A percentile compares a stretch with the other conserved stretches of the same genome.
Evolutionary conservation across 2,113 vertebrate genomes (phyloP).

Genomic region (Butorides virescens): DNA sequence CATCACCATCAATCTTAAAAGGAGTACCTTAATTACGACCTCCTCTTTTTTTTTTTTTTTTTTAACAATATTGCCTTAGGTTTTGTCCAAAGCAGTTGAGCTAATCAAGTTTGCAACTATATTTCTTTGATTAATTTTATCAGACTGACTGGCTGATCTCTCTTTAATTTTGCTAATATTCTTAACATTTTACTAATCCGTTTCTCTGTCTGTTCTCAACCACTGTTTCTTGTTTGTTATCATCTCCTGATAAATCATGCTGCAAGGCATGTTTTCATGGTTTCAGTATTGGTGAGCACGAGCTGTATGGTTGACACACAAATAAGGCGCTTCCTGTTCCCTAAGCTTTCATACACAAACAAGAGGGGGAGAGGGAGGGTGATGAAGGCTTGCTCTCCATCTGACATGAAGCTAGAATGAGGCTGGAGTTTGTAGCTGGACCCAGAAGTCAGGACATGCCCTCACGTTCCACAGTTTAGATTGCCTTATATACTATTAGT

Average conservation of each 20-base stretch:
- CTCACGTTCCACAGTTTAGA: not conserved
- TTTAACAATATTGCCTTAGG: not conserved
- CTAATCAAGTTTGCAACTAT: not conserved
- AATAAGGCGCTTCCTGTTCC: not conserved
- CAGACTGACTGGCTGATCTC: not conserved
- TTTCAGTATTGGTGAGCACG: not conserved
- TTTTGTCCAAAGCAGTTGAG: not conserved
- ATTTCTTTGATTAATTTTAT: not conserved
- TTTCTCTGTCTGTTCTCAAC: not conserved
- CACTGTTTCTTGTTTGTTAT: not conserved
- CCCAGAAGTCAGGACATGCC: not conserved
- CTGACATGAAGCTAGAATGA: not conserved
- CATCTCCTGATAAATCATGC: not conserved
- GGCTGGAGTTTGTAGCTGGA: not conserved
- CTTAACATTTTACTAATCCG: not conserved
- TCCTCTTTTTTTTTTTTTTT: too few species aligned
- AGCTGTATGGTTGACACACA: not conserved
- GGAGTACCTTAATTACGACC: not conserved
- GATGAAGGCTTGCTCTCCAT: not conserved
- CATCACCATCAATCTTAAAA: not conserved
- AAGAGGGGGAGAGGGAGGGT: not conserved
- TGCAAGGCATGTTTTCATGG: not conserved
- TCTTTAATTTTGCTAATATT: not conserved
- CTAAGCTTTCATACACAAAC: not conserved
- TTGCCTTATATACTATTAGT: not conserved